These are phyloP conservation scores for Frankliniella fusca DNA, from an alignment of 2,888 invertebrate genomes.

Conservation along the genomic window DNA sequence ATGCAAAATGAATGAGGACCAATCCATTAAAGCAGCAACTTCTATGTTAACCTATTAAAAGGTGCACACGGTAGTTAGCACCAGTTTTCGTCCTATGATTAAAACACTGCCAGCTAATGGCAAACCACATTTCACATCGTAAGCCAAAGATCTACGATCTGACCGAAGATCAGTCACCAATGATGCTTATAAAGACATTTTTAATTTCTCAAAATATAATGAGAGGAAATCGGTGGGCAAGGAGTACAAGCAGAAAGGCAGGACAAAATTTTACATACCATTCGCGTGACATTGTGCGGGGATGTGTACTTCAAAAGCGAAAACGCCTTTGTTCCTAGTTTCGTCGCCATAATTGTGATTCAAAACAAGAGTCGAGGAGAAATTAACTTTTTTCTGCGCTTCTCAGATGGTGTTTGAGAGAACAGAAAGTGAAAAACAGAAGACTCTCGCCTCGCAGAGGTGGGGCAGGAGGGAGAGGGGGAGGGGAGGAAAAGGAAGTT, in stretches of 20 bases:
- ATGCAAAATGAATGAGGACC: too few species aligned
- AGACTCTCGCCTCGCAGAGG: neutral
- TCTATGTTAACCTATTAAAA: too few species aligned
- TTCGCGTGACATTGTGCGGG: constrained; percentile 1
- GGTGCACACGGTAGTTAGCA: too few species aligned
- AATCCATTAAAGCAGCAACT: too few species aligned
- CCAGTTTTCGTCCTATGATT: too few species aligned
- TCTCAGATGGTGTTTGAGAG: neutral
- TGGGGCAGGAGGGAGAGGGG: neutral
- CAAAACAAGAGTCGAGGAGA: neutral
- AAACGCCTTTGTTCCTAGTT: neutral
- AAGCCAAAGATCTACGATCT: too few species aligned
- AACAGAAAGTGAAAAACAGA: constrained; percentile 7
- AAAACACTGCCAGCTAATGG: too few species aligned
- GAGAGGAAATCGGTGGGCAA: neutral
- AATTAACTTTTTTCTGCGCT: too few species aligned
- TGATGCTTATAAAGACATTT: neutral
- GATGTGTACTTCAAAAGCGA: neutral
- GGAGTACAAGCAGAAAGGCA: neutral
- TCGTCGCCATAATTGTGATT: neutral
- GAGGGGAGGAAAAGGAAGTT: neutral
- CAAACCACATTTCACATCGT: too few species aligned
- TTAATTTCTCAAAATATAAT: too few species aligned
- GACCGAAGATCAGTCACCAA: neutral
- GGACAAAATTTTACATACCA: neutral